Evolutionary conservation across 2,113 vertebrate genomes (phyloP).

Genomic region (Sclerurus mexicanus): DNA sequence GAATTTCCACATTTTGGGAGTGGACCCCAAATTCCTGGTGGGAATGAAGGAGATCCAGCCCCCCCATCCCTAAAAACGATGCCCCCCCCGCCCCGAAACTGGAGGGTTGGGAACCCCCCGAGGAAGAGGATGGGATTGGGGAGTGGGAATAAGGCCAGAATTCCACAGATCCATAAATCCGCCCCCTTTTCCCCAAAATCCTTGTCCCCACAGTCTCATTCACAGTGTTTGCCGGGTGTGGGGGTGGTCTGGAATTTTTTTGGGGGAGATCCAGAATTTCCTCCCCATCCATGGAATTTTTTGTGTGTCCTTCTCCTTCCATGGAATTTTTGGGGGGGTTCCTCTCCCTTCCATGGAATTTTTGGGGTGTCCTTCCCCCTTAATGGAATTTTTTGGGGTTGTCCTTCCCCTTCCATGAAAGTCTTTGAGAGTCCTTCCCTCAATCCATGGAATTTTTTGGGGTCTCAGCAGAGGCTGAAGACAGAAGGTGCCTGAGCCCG

Average conservation of each 20-base stretch:
- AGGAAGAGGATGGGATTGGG: neutral
- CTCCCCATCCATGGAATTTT: neutral
- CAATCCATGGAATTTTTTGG: fast-evolving
- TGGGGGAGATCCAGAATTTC: neutral
- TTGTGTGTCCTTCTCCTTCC: neutral
- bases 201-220: neutral
- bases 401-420: neutral
- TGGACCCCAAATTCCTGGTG: neutral
- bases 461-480: conserved; percentile 63
- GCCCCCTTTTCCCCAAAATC: neutral
- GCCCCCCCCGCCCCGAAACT: neutral
- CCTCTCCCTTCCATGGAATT: neutral
- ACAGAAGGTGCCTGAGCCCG: conserved; percentile 54
- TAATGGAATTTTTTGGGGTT: neutral
- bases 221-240: neutral
- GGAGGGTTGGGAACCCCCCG: neutral
- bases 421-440: neutral
- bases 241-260: neutral
- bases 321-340: neutral
- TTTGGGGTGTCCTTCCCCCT: neutral
- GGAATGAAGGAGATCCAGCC: neutral
- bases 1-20: neutral
- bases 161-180: neutral
- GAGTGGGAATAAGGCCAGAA: neutral
- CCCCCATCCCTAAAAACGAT: too few species aligned